These are phyloP conservation scores for Agonopterix arenella DNA, from an alignment of 2,888 invertebrate species.

Conservation along the genomic window DNA sequence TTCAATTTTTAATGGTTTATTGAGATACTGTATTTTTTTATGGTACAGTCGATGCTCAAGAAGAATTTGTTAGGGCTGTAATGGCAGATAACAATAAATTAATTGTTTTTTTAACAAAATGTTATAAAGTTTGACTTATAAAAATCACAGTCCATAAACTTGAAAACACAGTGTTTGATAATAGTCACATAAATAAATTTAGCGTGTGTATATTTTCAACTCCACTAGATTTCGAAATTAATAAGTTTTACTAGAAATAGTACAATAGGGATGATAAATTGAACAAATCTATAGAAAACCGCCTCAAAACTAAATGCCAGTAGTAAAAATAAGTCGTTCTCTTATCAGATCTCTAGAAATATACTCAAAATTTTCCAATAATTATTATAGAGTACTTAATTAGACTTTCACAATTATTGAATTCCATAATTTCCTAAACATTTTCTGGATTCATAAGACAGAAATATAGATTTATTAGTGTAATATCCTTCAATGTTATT, in stretches of 20 bases:
- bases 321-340: too few relatives aligned
- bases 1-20: slow-evolving; percentile 14
- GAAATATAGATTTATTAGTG: too few relatives aligned
- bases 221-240: slow-evolving; percentile 17
- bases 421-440: too few relatives aligned
- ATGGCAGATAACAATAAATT: slow-evolving; percentile 31
- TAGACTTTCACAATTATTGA: too few relatives aligned
- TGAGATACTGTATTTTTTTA: slow-evolving; percentile 14
- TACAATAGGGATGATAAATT: too few relatives aligned
- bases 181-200: slow-evolving; percentile 46
- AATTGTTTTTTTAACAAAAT: slow-evolving; percentile 39
- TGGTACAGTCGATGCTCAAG: slow-evolving; percentile 57
- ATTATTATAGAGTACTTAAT: too few relatives aligned
- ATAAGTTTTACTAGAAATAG: neutral
- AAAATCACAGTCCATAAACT: slow-evolving; percentile 43
- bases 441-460: too few relatives aligned
- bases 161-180: slow-evolving; percentile 54
- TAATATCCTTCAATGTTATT: too few relatives aligned
- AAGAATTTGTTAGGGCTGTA: slow-evolving; percentile 56
- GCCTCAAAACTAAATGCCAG: too few relatives aligned
- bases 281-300: too few relatives aligned
- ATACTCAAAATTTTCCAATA: too few relatives aligned
- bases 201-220: slow-evolving; percentile 56
- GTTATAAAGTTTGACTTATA: slow-evolving; percentile 26
- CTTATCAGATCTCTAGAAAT: too few relatives aligned